Evolutionary conservation across 2,113 vertebrate species (phyloP), one percentile per base, ranked within the genome.

Genomic region (Vombatus ursinus): DNA sequence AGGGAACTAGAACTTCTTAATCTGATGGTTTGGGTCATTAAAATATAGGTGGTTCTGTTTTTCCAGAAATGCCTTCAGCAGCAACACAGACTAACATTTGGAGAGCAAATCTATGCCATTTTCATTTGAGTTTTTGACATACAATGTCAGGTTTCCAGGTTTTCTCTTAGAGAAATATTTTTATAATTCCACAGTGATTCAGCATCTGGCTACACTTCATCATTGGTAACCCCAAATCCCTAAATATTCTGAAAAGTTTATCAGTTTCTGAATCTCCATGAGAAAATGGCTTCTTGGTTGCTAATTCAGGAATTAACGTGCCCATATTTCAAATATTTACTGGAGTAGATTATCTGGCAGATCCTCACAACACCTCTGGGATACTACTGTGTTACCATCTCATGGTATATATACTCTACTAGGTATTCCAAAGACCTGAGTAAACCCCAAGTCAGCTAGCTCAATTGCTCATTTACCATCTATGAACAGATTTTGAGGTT

Each of bases 361-460:
- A 99, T 31, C 99, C 99, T 51, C 99, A 98, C 95, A 99, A 96
- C 31, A 99, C 99, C 97, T 99, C 99, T 37, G 99, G 99, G 92
- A 97, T 99, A 99, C 99, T 99, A 99, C 89, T 99, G 98, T 1
- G 99, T 99, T 53, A 99, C 99, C 5, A 99, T 99, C 99, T 99
- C 37, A 84, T 44, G n/a, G n/a, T n/a, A 16, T 44, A 44, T 0
- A 23, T 84, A 44, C 4, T 84, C 68, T 44, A 44, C 68, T 23
- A 84, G 16, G 37, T 44, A 7, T 22, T 23, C 68, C 68, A 44
- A 84, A 84, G n/a, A 3, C 19, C 37, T 44, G 26, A 22, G 37
- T 84, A 84, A 84, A 44, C 23, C n/a, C n/a, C 68, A 84, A 84
- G 26, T 44, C 68, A 44, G n/a, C 68, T 22, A 84, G 68, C 19